Conservation (phyloP, 2,113 vertebrate genomes). For the Tinamus guttatus region DNA sequence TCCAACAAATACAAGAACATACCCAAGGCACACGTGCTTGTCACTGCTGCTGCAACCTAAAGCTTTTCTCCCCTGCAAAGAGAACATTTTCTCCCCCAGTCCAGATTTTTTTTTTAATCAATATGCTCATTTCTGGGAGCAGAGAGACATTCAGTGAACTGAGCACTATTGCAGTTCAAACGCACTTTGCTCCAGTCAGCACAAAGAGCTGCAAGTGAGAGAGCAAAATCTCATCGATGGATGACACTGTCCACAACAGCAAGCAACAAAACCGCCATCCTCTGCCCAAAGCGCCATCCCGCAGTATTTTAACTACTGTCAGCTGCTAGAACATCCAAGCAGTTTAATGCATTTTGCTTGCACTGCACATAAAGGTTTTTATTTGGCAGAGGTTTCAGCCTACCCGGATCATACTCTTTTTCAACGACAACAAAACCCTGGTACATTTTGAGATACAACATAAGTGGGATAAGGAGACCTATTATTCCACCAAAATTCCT, state of each 20-base stretch:
- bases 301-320: neutral
- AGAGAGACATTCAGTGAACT: neutral
- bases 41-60: neutral
- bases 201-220: neutral
- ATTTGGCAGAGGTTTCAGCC: neutral
- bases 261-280: neutral
- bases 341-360: neutral
- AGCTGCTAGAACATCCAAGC: neutral
- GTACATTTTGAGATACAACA: neutral
- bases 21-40: neutral
- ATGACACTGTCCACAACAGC: neutral
- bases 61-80: neutral
- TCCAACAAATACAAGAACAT: neutral
- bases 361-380: neutral
- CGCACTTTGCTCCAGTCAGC: neutral
- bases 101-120: neutral
- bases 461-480: neutral
- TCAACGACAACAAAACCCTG: neutral
- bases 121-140: neutral
- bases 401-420: neutral
- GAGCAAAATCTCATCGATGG: rapidly evolving
- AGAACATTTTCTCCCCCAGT: neutral
- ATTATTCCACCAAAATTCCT: neutral
- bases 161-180: neutral
- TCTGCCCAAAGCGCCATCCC: rapidly evolving